Conservation (phyloP, 2,797 vertebrate species). For the Gobio occitaniae region DNA sequence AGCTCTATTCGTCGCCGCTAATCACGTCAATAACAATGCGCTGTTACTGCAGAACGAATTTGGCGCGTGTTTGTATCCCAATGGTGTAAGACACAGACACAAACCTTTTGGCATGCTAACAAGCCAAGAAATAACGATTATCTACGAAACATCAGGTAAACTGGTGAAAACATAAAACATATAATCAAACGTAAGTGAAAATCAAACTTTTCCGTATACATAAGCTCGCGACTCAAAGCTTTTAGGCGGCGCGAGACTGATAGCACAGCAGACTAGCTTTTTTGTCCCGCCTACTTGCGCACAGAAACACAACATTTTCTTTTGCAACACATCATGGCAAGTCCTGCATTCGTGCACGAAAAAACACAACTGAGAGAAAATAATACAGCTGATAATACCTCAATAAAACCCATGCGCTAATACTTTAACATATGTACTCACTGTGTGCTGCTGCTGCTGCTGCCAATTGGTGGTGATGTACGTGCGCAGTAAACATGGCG, state of each 20-base stretch:
- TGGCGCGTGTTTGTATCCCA: slow-evolving; percentile 28
- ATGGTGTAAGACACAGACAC: too few relatives aligned
- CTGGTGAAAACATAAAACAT: neutral
- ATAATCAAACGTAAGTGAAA: neutral
- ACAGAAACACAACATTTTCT: slow-evolving; percentile 8
- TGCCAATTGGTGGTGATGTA: neutral
- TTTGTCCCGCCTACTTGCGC: slow-evolving; percentile 27
- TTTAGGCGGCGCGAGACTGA: neutral
- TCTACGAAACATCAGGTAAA: neutral
- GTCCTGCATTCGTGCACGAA: neutral
- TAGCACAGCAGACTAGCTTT: slow-evolving; percentile 16
- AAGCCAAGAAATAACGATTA: neutral
- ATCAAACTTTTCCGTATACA: neutral
- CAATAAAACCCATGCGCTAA: neutral
- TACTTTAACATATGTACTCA: slow-evolving; percentile 36
- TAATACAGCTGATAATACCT: neutral
- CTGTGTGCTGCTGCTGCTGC: neutral
- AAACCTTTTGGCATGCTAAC: neutral
- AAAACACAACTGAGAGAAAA: neutral
- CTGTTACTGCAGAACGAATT: slow-evolving; percentile 22
- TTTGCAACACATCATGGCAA: neutral
- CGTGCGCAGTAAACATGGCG: slow-evolving; percentile 58
- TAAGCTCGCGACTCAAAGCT: neutral
- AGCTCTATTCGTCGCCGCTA: neutral
- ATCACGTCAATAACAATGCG: neutral